Evolutionary conservation across 2,797 vertebrate genomes (phyloP), one percentile per base, ranked within the genome.

Genomic region (Luscinia megarhynchos): DNA sequence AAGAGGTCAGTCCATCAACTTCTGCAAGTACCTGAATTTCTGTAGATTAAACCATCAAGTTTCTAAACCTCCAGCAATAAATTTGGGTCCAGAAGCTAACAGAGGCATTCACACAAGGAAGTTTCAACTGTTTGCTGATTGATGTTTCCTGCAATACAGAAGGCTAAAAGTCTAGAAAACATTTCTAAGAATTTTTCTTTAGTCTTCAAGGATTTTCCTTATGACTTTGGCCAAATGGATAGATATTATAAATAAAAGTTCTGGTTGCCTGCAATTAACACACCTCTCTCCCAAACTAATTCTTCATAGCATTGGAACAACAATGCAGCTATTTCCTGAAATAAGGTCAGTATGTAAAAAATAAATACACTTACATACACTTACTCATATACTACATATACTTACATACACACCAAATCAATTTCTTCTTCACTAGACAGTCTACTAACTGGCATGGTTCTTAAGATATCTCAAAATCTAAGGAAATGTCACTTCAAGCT

Each of bases 31-130:
- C 95, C 96, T 95, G 93, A 93, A 95, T 96, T 96, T 96, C 96
- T 96, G 93, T 96, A 96, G 96, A 96, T 96, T 94, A 96, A 96
- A 96, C 95, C 96, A 96, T 96, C 96, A 93, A 96, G 96, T 96
- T 96, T 90, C 90, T 96, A 96, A 96, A 94, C 91, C 83, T 96
- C 95, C 96, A 96, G 96, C 96, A 94, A 94, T 34, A 90, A 93
- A 94, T 94, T 82, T 96, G 85, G 62, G 73, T 91, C 93, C 94
- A 88, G 76, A 92, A 94, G 76, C 73, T 96, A 95, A 94, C 9
- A 89, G 59, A 74, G 57, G 69, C 64, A 89, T 74, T 91, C 87
- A 85, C 30, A 80, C 38, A 95, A 89, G 59, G 87, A 81, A 86
- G 69, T 88, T 69, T 89, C 62, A 88, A 73, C 36, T 88, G 40